Percentiles rank a stretch among this genome's conserved stretches.
phyloP scores from a whole-genome alignment of 1,140 invertebrate genomes.

The Nephila pilipes region DNA sequence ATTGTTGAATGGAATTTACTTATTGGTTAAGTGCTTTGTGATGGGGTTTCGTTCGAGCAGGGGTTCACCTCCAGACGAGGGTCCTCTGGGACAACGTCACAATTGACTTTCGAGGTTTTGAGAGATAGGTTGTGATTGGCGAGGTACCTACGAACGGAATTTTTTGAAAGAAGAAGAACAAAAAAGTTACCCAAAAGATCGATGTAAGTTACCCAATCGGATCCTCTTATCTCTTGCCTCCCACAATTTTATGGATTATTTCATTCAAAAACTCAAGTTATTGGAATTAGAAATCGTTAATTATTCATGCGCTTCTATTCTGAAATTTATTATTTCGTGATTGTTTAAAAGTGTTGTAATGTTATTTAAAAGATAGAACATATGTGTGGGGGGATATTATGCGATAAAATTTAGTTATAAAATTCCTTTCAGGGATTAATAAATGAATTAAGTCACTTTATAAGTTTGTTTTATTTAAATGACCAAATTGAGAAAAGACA shows the following conservation, averaged over 20 bases:
- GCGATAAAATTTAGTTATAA: too few relatives aligned
- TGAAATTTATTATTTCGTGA: too few relatives aligned
- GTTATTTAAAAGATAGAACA: too few relatives aligned
- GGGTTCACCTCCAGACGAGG: neutral
- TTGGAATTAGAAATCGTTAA: conserved; percentile 7
- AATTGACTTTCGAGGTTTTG: conserved; percentile 50
- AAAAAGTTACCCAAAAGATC: conserved; percentile 6
- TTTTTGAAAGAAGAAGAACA: neutral
- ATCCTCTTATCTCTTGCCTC: neutral
- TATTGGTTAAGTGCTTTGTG: conserved; percentile 75
- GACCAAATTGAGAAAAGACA: too few relatives aligned
- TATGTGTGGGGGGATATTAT: too few relatives aligned
- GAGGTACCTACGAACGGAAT: neutral
- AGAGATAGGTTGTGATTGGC: conserved; percentile 38
- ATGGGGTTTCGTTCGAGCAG: conserved; percentile 48
- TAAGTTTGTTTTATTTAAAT: too few relatives aligned
- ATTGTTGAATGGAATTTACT: conserved; percentile 74
- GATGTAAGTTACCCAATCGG: conserved; percentile 1
- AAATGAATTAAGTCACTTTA: too few relatives aligned
- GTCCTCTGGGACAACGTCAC: conserved; percentile 9
- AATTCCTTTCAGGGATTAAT: too few relatives aligned
- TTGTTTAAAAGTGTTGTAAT: too few relatives aligned
- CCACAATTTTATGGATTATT: neutral
- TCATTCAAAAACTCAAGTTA: neutral
- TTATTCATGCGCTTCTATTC: neutral